Conservation (phyloP, 2,797 vertebrate species). For the Arnoldichthys spilopterus region DNA sequence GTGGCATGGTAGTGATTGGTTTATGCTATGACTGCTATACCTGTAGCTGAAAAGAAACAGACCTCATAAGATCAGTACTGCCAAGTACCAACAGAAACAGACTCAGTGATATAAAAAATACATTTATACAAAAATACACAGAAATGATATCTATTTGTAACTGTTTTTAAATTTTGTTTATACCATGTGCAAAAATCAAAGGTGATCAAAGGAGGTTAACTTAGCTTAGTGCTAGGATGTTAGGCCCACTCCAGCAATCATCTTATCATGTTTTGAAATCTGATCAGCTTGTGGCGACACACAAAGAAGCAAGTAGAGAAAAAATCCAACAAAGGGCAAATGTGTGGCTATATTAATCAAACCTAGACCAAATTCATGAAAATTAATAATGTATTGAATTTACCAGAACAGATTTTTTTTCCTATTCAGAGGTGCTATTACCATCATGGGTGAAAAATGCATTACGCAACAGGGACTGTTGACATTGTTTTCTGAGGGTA, state of each 20-base stretch:
- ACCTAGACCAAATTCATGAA: neutral
- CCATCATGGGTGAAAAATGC: neutral
- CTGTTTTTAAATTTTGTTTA: no score
- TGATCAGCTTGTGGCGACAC: constrained; percentile 9
- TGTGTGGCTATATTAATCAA: neutral
- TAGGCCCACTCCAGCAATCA: neutral
- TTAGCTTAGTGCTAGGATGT: neutral
- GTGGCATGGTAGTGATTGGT: neutral
- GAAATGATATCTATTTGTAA: no score
- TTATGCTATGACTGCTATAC: neutral
- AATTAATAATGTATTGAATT: neutral
- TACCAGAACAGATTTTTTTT: neutral
- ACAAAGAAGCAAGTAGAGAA: neutral
- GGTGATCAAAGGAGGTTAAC: no score
- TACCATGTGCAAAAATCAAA: neutral
- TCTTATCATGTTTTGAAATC: neutral
- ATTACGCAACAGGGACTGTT: neutral
- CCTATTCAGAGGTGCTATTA: no score
- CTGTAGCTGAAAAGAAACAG: neutral
- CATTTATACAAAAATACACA: no score
- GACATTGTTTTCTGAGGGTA: neutral
- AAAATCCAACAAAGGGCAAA: neutral
- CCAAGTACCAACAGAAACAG: neutral
- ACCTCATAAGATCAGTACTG: no score
- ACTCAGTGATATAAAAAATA: no score